These are phyloP conservation scores for Sthenelais limicola DNA, from an alignment of 2,888 invertebrate species.

Conservation along the genomic window DNA sequence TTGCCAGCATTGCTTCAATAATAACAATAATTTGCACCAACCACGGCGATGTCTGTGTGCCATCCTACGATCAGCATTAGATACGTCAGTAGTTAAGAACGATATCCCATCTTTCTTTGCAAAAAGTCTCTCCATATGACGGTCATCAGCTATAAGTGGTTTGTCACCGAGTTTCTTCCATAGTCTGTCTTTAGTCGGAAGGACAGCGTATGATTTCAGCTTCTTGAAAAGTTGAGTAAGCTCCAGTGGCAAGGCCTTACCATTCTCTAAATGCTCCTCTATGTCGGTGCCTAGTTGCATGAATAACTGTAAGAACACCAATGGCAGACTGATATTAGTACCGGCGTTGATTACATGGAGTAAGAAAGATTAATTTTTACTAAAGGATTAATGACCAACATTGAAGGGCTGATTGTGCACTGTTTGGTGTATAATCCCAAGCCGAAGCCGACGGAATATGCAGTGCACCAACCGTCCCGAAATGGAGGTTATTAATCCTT, in stretches of 20 bases:
- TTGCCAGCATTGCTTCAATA: no score
- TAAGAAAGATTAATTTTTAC: no score
- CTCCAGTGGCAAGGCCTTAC: neutral
- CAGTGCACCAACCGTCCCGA: no score
- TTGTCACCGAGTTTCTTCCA: conserved; percentile 62
- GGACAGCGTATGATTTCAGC: conserved; percentile 47
- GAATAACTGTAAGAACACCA: no score
- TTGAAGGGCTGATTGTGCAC: neutral
- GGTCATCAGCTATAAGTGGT: conserved; percentile 66
- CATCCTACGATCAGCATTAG: neutral
- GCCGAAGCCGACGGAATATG: no score
- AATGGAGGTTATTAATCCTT: no score
- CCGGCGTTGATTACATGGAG: no score
- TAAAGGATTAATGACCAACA: no score
- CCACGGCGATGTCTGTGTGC: neutral
- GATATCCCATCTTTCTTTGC: conserved; percentile 40
- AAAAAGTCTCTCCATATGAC: conserved; percentile 45
- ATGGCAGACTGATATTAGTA: no score
- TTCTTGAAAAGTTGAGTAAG: neutral
- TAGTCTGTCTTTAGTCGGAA: conserved; percentile 58
- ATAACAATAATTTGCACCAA: neutral
- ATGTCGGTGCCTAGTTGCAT: no score
- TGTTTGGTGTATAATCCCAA: neutral
- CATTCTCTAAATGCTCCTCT: no score
- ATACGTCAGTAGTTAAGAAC: conserved; percentile 39